Conservation (phyloP, 2,113 vertebrate genomes). For the Lophius piscatorius region DNA sequence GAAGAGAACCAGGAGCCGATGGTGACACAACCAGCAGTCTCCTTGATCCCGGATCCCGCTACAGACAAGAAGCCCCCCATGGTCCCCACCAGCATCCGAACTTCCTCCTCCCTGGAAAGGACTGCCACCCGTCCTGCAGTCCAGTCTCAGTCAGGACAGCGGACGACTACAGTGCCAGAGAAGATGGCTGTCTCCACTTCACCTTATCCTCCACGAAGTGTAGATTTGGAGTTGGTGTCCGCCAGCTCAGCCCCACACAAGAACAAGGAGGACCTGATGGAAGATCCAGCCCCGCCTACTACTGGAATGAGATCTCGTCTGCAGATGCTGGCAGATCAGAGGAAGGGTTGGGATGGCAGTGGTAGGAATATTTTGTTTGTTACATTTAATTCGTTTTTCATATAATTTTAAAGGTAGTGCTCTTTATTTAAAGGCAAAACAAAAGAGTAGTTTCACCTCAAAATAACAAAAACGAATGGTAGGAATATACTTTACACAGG, state of each 20-base stretch:
- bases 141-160: conserved; percentile 4
- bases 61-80: conserved; percentile 66
- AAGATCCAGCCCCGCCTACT: conserved; percentile 43
- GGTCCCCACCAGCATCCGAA: conserved; percentile 22
- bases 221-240: conserved; percentile 11
- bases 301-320: conserved; percentile 85
- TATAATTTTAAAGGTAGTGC: too few species aligned
- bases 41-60: conserved; percentile 55
- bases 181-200: background rate
- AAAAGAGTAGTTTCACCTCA: background rate
- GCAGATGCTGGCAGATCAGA: conserved; percentile 87
- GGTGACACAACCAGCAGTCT: conserved; percentile 7
- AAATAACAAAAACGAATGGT: background rate
- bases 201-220: conserved; percentile 6
- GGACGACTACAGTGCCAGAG: conserved; percentile 7
- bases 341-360: conserved; percentile 85
- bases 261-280: conserved; percentile 40
- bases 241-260: background rate
- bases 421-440: background rate
- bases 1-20: conserved; percentile 83
- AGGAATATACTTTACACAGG: background rate
- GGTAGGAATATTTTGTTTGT: conserved; percentile 51
- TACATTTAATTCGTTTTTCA: too few species aligned
- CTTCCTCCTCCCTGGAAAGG: conserved; percentile 47
- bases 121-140: background rate